Conservation (phyloP, 2,888 invertebrate species). For the Callyntrura sp. region DNA sequence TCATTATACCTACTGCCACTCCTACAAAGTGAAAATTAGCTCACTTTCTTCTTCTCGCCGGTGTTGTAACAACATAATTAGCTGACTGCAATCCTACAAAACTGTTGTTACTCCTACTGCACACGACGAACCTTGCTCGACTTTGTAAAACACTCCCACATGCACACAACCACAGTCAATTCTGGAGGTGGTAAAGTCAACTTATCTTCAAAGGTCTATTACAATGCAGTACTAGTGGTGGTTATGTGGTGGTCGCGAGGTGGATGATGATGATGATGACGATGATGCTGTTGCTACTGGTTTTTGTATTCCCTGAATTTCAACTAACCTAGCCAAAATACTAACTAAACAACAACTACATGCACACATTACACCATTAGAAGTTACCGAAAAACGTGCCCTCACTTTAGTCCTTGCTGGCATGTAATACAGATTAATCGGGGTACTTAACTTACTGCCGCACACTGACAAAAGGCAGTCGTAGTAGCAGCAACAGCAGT, state of each 20-base stretch:
- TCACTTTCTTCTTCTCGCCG: constrained; percentile 13
- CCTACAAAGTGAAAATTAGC: constrained; percentile 39
- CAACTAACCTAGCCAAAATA: constrained; percentile 26
- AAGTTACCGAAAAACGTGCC: neutral
- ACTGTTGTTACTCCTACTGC: neutral
- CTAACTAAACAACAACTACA: neutral
- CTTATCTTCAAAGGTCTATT: constrained; percentile 20
- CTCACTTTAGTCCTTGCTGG: neutral
- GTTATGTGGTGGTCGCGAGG: neutral
- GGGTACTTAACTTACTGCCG: neutral
- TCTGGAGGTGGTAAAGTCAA: constrained; percentile 23
- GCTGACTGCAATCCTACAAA: constrained; percentile 17
- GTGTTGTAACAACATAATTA: constrained; percentile 41
- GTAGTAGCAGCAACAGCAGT: neutral
- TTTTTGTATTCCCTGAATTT: constrained; percentile 6
- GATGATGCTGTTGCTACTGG: neutral
- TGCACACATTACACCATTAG: neutral
- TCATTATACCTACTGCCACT: constrained; percentile 10
- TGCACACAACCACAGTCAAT: constrained; percentile 8
- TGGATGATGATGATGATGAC: constrained; percentile 14
- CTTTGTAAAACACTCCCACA: neutral
- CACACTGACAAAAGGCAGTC: neutral
- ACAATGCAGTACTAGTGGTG: neutral
- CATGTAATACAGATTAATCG: constrained; percentile 26
- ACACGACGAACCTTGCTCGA: neutral